These are phyloP conservation scores for Paraplagusia blochii DNA, from an alignment of 2,113 vertebrate species.

Conservation along the genomic window DNA sequence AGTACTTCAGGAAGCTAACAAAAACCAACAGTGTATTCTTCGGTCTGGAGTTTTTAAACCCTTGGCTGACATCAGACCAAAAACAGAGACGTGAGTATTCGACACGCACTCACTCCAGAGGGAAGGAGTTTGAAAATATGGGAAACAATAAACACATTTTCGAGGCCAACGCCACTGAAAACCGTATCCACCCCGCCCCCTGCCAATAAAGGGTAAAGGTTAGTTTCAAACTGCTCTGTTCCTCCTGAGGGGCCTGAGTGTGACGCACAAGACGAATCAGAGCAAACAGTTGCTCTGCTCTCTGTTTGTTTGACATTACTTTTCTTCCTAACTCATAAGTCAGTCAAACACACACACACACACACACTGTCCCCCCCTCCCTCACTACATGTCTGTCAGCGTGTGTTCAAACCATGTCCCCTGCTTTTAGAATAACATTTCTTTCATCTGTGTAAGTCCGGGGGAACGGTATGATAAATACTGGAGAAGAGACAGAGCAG, in stretches of 20 bases:
- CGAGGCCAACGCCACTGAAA: slow-evolving; percentile 14
- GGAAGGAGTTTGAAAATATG: slow-evolving; percentile 25
- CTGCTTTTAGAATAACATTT: not conserved
- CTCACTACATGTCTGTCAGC: slow-evolving; percentile 7
- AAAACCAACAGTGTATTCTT: not conserved
- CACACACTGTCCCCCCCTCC: not conserved
- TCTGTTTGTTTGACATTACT: slow-evolving; percentile 12
- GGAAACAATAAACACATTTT: slow-evolving; percentile 47
- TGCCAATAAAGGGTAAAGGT: slow-evolving; percentile 44
- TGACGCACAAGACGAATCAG: slow-evolving; percentile 58
- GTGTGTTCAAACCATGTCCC: slow-evolving; percentile 3
- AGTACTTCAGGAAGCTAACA: not conserved
- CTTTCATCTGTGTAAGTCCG: not conserved
- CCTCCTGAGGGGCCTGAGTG: slow-evolving; percentile 40
- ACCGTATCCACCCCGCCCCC: slow-evolving; percentile 17
- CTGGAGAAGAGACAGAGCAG: not conserved
- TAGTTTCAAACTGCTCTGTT: slow-evolving; percentile 43
- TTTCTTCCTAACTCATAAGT: slow-evolving; percentile 5
- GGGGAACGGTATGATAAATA: slow-evolving; percentile 9
- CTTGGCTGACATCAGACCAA: slow-evolving; percentile 14
- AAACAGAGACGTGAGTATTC: slow-evolving; percentile 9
- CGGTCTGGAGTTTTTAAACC: not conserved
- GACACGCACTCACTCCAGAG: slow-evolving; percentile 1
- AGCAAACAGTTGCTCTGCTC: slow-evolving; percentile 50
- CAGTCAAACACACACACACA: slow-evolving; percentile 11